Conservation (phyloP, 2,888 invertebrate species). For the Hyppa rectilinea region DNA sequence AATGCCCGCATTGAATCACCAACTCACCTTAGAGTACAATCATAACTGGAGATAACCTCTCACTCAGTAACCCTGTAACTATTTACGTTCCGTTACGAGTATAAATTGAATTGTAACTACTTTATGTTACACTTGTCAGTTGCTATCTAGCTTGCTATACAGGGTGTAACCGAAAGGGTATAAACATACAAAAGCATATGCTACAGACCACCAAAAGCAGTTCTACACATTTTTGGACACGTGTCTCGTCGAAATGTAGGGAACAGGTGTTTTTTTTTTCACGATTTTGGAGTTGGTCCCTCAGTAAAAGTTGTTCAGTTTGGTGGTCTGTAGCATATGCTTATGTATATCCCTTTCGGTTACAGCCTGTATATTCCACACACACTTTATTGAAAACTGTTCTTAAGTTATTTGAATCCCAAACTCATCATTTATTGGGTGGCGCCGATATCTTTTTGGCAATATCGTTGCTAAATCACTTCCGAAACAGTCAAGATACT, state of each 20-base stretch:
- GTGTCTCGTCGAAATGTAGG: no score
- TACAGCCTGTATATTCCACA: conserved; percentile 45
- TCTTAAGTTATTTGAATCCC: neutral
- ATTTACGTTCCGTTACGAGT: conserved; percentile 48
- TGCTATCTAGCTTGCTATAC: conserved; percentile 36
- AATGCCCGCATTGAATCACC: conserved; percentile 5
- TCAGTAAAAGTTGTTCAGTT: no score
- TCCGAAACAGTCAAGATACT: conserved; percentile 3
- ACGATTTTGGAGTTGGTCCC: no score
- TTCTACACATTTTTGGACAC: no score
- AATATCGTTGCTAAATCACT: neutral
- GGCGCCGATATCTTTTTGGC: neutral
- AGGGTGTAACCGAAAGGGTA: no score
- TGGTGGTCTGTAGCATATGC: no score
- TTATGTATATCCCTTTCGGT: no score
- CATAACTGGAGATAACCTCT: conserved; percentile 47
- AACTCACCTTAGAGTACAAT: conserved; percentile 34
- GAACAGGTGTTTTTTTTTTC: no score
- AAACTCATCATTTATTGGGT: neutral
- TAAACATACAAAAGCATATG: no score
- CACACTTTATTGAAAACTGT: conserved; percentile 21
- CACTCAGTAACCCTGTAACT: conserved; percentile 41
- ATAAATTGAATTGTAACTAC: conserved; percentile 48
- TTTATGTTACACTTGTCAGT: conserved; percentile 46
- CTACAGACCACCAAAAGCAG: no score